Evolutionary conservation across 2,888 invertebrate species (phyloP).

Genomic region (Magallana nippona): DNA sequence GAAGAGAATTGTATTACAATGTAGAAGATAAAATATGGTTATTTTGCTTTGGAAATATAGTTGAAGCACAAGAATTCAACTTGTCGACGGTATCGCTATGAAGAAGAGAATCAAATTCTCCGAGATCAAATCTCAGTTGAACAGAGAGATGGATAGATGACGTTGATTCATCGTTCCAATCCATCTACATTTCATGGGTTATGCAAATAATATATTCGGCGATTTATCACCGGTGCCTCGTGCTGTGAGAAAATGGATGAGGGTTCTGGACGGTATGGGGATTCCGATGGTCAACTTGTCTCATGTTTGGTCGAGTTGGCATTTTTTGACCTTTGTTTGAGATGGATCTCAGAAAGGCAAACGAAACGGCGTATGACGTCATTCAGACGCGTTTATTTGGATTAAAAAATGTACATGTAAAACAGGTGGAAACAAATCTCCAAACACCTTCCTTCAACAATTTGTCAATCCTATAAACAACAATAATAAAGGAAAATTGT

Average conservation of each 20-base stretch:
- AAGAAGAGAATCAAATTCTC: background rate
- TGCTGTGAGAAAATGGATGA: slow-evolving; percentile 36
- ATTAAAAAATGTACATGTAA: too few relatives aligned
- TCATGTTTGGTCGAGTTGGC: background rate
- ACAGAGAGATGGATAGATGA: slow-evolving; percentile 28
- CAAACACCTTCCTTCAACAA: too few relatives aligned
- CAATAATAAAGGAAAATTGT: background rate
- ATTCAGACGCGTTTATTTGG: too few relatives aligned
- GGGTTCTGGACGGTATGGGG: background rate
- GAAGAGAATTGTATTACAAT: too few relatives aligned
- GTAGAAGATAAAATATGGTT: too few relatives aligned
- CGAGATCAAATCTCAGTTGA: slow-evolving; percentile 1
- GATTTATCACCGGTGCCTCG: slow-evolving; percentile 36
- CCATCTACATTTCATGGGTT: slow-evolving; percentile 2
- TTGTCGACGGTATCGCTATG: background rate
- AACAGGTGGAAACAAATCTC: too few relatives aligned
- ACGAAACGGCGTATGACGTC: too few relatives aligned
- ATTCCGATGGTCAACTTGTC: slow-evolving; percentile 15
- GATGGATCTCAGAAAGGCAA: background rate
- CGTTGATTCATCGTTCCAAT: slow-evolving; percentile 30
- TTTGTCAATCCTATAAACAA: background rate
- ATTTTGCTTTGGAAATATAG: too few relatives aligned
- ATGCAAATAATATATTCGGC: slow-evolving; percentile 37
- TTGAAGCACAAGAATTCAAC: too few relatives aligned
- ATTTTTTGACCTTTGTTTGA: background rate